phyloP scores from a whole-genome alignment of 2,113 vertebrate genomes.

The Urocitellus parryii region DNA sequence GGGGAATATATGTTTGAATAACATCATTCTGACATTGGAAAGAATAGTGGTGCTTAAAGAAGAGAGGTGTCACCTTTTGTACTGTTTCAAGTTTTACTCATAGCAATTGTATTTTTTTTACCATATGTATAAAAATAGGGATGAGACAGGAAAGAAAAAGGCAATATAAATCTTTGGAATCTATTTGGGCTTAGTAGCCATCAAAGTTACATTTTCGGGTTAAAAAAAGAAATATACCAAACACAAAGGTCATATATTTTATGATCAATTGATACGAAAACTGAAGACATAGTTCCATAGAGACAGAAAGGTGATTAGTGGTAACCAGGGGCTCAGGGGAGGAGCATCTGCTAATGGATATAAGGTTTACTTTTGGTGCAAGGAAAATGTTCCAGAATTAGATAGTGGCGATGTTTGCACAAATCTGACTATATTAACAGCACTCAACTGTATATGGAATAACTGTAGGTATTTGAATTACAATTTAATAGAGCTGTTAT shows the following conservation, averaged over 20 bases:
- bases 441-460: neutral
- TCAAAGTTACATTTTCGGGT: neutral
- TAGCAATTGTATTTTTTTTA: neutral
- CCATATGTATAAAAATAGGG: neutral
- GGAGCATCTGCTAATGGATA: neutral
- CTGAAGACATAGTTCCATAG: neutral
- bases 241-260: neutral
- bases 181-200: neutral
- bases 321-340: too few species aligned
- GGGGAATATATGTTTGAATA: neutral
- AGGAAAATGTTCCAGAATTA: neutral
- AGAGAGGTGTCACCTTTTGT: neutral
- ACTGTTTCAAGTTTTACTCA: neutral
- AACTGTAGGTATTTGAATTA: neutral
- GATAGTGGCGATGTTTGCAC: neutral
- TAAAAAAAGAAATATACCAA: neutral
- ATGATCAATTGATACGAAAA: neutral
- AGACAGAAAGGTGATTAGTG: neutral
- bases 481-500: neutral
- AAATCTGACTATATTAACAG: neutral
- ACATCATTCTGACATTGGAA: neutral
- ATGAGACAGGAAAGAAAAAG: neutral
- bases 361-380: neutral
- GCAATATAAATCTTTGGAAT: neutral
- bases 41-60: neutral